Percentiles rank a stretch among this genome's conserved stretches.
phyloP scores from a whole-genome alignment of 2,888 invertebrate genomes.

The Brachyopa scutellaris region DNA sequence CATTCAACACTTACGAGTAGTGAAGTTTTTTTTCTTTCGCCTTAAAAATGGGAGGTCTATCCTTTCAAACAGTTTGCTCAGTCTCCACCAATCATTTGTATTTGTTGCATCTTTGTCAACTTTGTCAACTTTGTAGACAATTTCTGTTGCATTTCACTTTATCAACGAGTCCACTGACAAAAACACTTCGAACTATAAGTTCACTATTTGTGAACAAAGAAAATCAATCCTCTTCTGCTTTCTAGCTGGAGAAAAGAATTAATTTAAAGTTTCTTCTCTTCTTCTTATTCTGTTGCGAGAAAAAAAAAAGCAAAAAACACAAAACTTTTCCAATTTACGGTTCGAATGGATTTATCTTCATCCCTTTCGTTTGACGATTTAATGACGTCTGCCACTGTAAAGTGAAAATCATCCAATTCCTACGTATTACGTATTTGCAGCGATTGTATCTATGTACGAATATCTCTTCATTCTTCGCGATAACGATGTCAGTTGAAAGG shows the following conservation, averaged over 20 bases:
- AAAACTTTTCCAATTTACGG: constrained; percentile 65
- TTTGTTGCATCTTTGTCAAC: constrained; percentile 14
- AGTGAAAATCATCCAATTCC: constrained; percentile 46
- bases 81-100: background rate
- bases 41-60: too few species aligned
- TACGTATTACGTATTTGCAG: background rate
- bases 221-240: constrained; percentile 6
- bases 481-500: background rate
- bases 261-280: constrained; percentile 47
- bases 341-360: constrained; percentile 34
- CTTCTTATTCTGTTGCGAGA: constrained; percentile 1
- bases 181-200: constrained; percentile 7
- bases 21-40: too few species aligned
- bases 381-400: constrained; percentile 31
- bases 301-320: background rate
- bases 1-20: too few species aligned
- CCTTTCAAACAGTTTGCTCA: too few species aligned
- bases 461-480: background rate
- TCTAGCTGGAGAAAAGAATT: constrained; percentile 28
- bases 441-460: background rate
- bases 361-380: constrained; percentile 15
- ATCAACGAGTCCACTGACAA: constrained; percentile 33
- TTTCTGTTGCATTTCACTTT: background rate
- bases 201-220: constrained; percentile 36
- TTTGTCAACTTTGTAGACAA: constrained; percentile 20